Base-by-base conservation (phyloP, 92 coral and sea anemone species). In the Galaxea fascicularis region DNA sequence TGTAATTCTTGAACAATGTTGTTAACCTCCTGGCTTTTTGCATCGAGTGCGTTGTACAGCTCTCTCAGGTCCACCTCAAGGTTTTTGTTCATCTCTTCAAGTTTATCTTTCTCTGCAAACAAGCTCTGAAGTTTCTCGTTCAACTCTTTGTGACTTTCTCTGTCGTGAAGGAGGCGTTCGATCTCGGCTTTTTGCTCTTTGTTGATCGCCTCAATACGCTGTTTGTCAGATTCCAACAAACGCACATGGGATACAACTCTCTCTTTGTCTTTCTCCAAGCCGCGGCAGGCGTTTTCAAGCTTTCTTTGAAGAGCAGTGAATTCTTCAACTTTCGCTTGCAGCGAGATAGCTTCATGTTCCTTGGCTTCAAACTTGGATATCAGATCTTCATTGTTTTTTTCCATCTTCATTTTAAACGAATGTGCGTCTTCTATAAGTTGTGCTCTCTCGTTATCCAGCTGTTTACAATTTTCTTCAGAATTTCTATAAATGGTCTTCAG, bases 331-430 rank as follows among this genome's bases (percentile, higher is more conserved):
- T 90, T 90, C 46, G 68, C 85, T 52, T 87, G 88, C 60, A 85
- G 71, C 29, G 86, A 86, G 17, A 65, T 31, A 7, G 83, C 87
- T 41, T 88, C 77, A 22, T 89, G 90, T 26, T 92, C 95, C 57
- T 90, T 92, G 18, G 70, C 87, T 39, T 90, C 86, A 24, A 87
- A 73, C 45, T 80, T 89, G 57, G 87, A 87, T 25, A 66, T 49
- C 49, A 94, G 88, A 46, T 92, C 95, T 49, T 85, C 80, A 51
- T 87, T 89, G 57, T 88, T 84, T 53, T 67, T 76, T 10, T 89
- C 93, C 62, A 91, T 78, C 69, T 92, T 92, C 70, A 80, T 65
- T 52, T 92, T 94, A 75, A 87, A 93, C 35, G 88, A 65, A 65
- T 87, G 88, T 45, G 90, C 88, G 65, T 92, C 95, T 51, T 84